phyloP scores from a whole-genome alignment of 2,888 invertebrate species.

The Eueremaeus valkanovi region DNA sequence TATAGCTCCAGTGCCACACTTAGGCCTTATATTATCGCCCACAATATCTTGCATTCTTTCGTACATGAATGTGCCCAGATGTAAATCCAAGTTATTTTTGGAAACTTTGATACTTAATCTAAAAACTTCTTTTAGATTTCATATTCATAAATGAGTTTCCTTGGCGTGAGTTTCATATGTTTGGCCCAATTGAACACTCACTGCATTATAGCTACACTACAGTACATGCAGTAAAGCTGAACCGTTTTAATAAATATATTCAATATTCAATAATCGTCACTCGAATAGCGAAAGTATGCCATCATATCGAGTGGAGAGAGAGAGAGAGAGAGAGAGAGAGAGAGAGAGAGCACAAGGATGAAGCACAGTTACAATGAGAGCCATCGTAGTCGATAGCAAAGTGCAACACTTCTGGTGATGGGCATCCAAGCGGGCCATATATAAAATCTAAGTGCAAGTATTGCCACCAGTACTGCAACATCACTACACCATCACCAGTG shows the following conservation, averaged over 20 bases:
- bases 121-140: background rate
- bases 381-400: background rate
- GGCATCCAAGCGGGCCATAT: background rate
- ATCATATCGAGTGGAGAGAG: background rate
- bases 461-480: background rate
- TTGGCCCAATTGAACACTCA: too few relatives aligned
- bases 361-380: background rate
- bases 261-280: background rate
- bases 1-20: background rate
- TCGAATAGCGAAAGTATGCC: too few relatives aligned
- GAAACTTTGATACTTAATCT: background rate
- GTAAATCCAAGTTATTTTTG: background rate
- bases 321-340: too few relatives aligned
- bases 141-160: background rate
- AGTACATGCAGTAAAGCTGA: background rate
- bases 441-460: background rate
- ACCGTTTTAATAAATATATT: background rate
- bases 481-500: background rate
- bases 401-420: background rate
- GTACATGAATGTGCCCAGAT: background rate
- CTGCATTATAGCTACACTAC: too few relatives aligned
- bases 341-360: too few relatives aligned
- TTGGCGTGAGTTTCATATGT: too few relatives aligned
- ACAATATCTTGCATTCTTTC: background rate
- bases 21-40: too few relatives aligned